These are phyloP conservation scores for Sympetrum striolatum DNA, from an alignment of 2,888 invertebrate species.

Conservation along the genomic window DNA sequence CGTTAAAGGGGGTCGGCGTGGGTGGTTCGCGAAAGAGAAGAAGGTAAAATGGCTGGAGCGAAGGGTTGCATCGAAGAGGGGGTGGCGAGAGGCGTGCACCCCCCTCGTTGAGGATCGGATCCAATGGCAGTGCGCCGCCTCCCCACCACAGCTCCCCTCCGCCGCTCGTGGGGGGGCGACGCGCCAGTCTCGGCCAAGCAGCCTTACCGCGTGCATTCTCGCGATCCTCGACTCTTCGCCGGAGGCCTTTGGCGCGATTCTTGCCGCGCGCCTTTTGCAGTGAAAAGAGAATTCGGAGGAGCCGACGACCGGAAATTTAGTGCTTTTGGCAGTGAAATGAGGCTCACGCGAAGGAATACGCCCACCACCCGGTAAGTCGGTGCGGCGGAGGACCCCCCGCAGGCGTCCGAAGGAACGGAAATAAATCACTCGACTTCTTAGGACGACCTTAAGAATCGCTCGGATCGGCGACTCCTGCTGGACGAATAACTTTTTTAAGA, in stretches of 20 bases:
- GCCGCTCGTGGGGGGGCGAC: neutral
- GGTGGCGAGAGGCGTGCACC: neutral
- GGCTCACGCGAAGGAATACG: neutral
- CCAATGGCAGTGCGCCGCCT: slow-evolving; percentile 14
- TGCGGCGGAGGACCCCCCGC: neutral
- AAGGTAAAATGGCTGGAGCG: neutral
- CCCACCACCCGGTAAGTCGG: slow-evolving; percentile 18
- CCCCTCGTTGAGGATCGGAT: neutral
- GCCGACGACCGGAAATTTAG: neutral
- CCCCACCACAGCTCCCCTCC: slow-evolving; percentile 5
- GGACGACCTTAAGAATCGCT: neutral
- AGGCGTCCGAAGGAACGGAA: neutral
- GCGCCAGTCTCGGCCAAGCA: slow-evolving; percentile 20
- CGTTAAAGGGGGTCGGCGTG: neutral
- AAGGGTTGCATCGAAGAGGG: neutral
- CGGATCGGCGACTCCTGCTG: neutral
- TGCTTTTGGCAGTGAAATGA: neutral
- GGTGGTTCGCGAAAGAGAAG: neutral
- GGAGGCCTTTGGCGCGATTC: neutral
- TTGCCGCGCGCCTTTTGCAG: no score
- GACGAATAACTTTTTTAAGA: neutral
- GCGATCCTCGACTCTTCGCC: neutral
- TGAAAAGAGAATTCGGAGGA: neutral
- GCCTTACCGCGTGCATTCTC: slow-evolving; percentile 5
- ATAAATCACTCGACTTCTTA: neutral